These are phyloP conservation scores for Therioaphis trifolii DNA, from an alignment of 2,888 invertebrate species.

Conservation along the genomic window DNA sequence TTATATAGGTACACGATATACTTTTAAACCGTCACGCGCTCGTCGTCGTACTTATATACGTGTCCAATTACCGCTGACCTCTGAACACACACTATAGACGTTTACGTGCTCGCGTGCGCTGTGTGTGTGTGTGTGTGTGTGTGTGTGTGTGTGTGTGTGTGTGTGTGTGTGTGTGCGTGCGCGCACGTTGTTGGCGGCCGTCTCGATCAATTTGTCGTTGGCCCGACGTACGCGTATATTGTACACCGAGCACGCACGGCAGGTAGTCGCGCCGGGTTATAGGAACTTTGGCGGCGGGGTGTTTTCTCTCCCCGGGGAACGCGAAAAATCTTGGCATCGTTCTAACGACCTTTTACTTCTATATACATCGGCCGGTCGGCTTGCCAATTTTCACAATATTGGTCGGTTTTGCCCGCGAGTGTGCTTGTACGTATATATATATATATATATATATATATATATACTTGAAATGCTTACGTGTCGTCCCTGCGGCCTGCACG, in stretches of 20 bases:
- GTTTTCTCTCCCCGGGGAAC: conserved; percentile 42
- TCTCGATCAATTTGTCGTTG: conserved; percentile 21
- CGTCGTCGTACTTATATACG: not conserved
- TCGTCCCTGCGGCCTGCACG: no score
- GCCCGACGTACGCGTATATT: no score
- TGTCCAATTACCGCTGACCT: conserved; percentile 35
- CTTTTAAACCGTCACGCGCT: conserved; percentile 19
- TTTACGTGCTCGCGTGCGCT: no score
- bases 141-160: no score
- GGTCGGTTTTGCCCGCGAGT: conserved; percentile 22
- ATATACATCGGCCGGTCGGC: conserved; percentile 18
- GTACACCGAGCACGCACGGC: not conserved
- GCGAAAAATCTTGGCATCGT: conserved; percentile 61
- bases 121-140: no score
- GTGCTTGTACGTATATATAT: not conserved
- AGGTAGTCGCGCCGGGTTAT: not conserved
- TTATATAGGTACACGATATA: no score
- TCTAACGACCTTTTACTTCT: conserved; percentile 58
- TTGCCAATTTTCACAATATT: conserved; percentile 56
- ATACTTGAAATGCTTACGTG: not conserved
- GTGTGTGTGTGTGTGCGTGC: no score
- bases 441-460: not conserved
- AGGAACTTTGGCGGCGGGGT: not conserved
- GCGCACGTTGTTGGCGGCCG: conserved; percentile 32
- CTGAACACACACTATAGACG: no score